Evolutionary conservation across 2,797 vertebrate genomes (phyloP), one percentile per base, ranked within the genome.

Genomic region (Semaprochilodus insignis): DNA sequence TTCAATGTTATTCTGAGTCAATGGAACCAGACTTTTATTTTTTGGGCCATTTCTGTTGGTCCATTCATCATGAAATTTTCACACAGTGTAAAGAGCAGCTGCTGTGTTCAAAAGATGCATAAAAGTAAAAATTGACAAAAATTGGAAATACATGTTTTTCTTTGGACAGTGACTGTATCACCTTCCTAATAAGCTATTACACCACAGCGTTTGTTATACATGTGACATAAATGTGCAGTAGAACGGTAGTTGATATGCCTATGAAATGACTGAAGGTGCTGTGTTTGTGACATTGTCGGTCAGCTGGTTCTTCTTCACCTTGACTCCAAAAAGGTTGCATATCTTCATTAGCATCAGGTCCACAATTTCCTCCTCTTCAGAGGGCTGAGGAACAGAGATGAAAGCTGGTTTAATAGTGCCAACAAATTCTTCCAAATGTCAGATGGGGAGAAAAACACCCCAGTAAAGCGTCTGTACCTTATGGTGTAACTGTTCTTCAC

Each of bases 341-440:
- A 97, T 89, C 93, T 99, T 99, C 93, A 93, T 94, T 74, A 98
- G 83, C 94, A 99, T 96, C 82, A 99, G 90, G 78, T 99, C 94
- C 0, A 96, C 96, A 13, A 97, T 97, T 91, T 99, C 97, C 52
- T 96, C 96, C 44, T 99, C 97, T 85, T 99, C 97, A 0, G 95
- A 97, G 19, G 96, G 93, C 98, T 99, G 51, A n/a, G 23, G 25
- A 16, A 0, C 0, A 31, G 15, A 60, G 25, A 63, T 1, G n/a
- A 52, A 0, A 6, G 7, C 34, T 70, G 25, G 57, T 75, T 54
- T 23, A 54, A 7, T 44, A 16, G 17, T 36, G 34, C 36, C 17
- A 11, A 19, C 0, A 40, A 65, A 4, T 27, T 6, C 44, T 51
- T 11, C 17, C 23, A 14, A 65, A 55, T 70, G n/a, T 25, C 27